These are phyloP conservation scores for Nomada flava DNA, from an alignment of 2,888 invertebrate species.

Conservation along the genomic window DNA sequence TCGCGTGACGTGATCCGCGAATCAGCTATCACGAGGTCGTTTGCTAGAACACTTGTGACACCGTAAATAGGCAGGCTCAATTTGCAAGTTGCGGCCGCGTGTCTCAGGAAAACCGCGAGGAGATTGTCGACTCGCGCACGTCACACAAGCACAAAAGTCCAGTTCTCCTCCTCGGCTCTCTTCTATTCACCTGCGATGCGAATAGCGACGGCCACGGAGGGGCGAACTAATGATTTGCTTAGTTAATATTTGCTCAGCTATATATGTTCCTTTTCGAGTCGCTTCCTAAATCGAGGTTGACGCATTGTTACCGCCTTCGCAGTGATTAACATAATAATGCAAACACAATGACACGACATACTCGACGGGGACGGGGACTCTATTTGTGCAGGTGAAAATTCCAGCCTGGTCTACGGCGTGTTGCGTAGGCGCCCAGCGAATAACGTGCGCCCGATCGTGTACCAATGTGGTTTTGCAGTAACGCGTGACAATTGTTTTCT, in stretches of 20 bases:
- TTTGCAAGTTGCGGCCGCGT: slow-evolving; percentile 59
- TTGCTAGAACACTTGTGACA: slow-evolving; percentile 48
- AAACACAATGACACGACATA: slow-evolving; percentile 81
- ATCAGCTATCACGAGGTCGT: slow-evolving; percentile 56
- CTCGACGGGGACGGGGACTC: slow-evolving; percentile 69
- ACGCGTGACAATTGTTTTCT: slow-evolving; percentile 79
- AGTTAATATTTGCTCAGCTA: slow-evolving; percentile 82
- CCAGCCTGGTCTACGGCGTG: slow-evolving; percentile 68
- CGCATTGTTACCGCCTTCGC: slow-evolving; percentile 81
- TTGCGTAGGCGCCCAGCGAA: slow-evolving; percentile 69
- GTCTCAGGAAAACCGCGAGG: slow-evolving; percentile 27
- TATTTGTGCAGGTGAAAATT: slow-evolving; percentile 84
- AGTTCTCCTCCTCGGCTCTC: background rate
- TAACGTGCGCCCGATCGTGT: slow-evolving; percentile 36
- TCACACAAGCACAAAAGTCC: slow-evolving; percentile 7
- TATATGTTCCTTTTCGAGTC: slow-evolving; percentile 77
- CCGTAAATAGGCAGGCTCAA: slow-evolving; percentile 59
- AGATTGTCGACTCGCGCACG: slow-evolving; percentile 42
- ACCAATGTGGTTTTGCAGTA: slow-evolving; percentile 34
- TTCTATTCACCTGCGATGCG: background rate
- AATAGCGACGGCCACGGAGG: slow-evolving; percentile 23
- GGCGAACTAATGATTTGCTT: slow-evolving; percentile 83
- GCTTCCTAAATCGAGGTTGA: slow-evolving; percentile 84
- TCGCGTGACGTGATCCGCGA: slow-evolving; percentile 32
- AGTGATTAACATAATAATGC: slow-evolving; percentile 83